Evolutionary conservation across 2,797 vertebrate genomes (phyloP).

Genomic region (Clarias platycephalus): DNA sequence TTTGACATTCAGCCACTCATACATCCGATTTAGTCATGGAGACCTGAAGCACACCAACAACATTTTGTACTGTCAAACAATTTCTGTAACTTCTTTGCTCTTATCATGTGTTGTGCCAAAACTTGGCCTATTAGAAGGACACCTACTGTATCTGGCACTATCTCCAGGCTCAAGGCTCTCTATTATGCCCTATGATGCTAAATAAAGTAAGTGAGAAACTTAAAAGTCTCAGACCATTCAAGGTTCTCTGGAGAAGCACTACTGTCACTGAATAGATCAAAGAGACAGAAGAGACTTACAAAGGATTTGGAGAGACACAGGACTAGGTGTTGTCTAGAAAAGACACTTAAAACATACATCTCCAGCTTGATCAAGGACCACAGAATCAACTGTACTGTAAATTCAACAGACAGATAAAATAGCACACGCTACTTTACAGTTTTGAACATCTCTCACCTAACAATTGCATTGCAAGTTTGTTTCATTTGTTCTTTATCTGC

Average conservation of each 20-base stretch:
- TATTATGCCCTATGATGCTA: neutral
- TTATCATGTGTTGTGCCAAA: neutral
- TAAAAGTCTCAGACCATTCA: neutral
- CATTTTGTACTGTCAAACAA: neutral
- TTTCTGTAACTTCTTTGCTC: conserved; percentile 14
- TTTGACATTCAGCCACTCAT: neutral
- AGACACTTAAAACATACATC: neutral
- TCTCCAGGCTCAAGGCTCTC: conserved; percentile 2
- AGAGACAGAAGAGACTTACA: neutral
- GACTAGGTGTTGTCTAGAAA: neutral
- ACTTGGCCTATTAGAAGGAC: neutral
- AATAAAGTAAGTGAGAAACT: neutral
- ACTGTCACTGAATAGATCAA: neutral
- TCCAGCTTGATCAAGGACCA: neutral
- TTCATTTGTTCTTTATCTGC: neutral
- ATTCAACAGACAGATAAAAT: neutral
- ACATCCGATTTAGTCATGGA: neutral
- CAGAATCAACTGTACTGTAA: too few relatives aligned
- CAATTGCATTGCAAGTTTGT: neutral
- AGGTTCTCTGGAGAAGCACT: neutral
- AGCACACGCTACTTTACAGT: neutral
- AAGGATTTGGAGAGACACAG: neutral
- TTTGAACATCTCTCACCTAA: neutral
- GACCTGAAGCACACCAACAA: neutral
- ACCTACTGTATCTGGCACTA: neutral